Percentiles rank a stretch among this genome's conserved stretches.
Conservation (phyloP, 2,888 invertebrate genomes). For the Yponomeuta plumbellus region DNA sequence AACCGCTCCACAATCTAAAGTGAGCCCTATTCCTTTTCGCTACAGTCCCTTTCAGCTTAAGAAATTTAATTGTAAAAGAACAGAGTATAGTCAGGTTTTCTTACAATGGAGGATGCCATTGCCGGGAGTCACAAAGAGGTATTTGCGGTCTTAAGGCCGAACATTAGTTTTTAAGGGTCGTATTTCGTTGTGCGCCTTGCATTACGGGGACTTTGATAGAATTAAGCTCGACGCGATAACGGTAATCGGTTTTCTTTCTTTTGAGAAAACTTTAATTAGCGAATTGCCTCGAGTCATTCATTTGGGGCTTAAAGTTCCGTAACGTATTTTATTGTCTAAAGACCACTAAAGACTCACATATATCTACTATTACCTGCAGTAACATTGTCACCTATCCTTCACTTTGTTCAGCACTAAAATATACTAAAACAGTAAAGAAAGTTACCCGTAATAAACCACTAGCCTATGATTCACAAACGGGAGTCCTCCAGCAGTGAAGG, state of each 20-base stretch:
- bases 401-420: too few species aligned
- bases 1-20: slow-evolving; percentile 21
- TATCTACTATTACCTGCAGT: too few species aligned
- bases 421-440: neutral
- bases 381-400: too few species aligned
- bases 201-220: slow-evolving; percentile 68
- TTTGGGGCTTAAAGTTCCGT: neutral
- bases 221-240: slow-evolving; percentile 65
- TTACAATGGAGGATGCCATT: slow-evolving; percentile 46
- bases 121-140: slow-evolving; percentile 71
- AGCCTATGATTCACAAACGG: neutral
- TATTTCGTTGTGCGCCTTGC: slow-evolving; percentile 71
- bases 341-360: neutral
- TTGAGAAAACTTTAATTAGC: slow-evolving; percentile 2
- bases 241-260: slow-evolving; percentile 52
- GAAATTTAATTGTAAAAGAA: slow-evolving; percentile 25
- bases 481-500: neutral
- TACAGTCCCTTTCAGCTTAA: slow-evolving; percentile 32
- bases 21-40: slow-evolving; percentile 16
- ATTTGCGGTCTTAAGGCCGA: slow-evolving; percentile 72
- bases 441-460: neutral
- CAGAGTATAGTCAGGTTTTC: slow-evolving; percentile 53
- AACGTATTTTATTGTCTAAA: neutral
- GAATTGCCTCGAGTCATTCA: neutral
- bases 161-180: slow-evolving; percentile 76